Percentiles rank a stretch among this genome's conserved stretches.
Evolutionary conservation across 1,140 invertebrate genomes (phyloP).

Genomic region (Prorops nasuta): DNA sequence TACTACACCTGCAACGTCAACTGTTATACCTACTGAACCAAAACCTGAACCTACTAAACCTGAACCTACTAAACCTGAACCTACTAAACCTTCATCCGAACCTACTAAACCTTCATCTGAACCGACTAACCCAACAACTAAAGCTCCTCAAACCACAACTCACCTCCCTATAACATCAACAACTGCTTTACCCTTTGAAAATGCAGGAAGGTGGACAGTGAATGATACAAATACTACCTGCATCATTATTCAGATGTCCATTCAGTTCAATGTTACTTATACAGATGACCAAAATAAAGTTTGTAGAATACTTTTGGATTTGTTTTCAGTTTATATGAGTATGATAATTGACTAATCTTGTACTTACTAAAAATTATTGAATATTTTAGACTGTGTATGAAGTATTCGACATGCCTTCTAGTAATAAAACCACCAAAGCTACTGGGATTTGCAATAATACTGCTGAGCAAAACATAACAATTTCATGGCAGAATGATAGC

Average conservation of each 20-base stretch:
- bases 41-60: slow-evolving; percentile 28
- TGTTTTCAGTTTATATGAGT: slow-evolving; percentile 17
- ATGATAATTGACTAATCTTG: background rate
- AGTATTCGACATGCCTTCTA: slow-evolving; percentile 51
- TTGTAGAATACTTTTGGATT: slow-evolving; percentile 17
- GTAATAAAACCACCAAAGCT: slow-evolving; percentile 38
- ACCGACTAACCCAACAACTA: slow-evolving; percentile 20
- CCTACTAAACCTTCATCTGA: slow-evolving; percentile 25
- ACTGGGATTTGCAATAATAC: slow-evolving; percentile 51
- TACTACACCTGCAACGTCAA: background rate
- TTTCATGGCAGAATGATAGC: slow-evolving; percentile 48
- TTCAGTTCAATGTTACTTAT: slow-evolving; percentile 63
- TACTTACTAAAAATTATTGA: slow-evolving; percentile 5
- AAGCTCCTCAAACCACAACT: slow-evolving; percentile 3
- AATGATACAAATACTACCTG: slow-evolving; percentile 52
- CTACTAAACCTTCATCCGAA: slow-evolving; percentile 18
- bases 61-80: slow-evolving; percentile 30
- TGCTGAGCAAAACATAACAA: slow-evolving; percentile 49
- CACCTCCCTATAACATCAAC: slow-evolving; percentile 24
- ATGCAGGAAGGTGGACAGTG: slow-evolving; percentile 58
- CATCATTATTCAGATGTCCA: slow-evolving; percentile 63
- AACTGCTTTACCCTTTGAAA: slow-evolving; percentile 28
- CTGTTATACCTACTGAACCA: slow-evolving; percentile 17
- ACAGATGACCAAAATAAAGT: slow-evolving; percentile 41
- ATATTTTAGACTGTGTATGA: slow-evolving; percentile 22